phyloP scores from a whole-genome alignment of 2,888 invertebrate species.

The Epinotia nisella region DNA sequence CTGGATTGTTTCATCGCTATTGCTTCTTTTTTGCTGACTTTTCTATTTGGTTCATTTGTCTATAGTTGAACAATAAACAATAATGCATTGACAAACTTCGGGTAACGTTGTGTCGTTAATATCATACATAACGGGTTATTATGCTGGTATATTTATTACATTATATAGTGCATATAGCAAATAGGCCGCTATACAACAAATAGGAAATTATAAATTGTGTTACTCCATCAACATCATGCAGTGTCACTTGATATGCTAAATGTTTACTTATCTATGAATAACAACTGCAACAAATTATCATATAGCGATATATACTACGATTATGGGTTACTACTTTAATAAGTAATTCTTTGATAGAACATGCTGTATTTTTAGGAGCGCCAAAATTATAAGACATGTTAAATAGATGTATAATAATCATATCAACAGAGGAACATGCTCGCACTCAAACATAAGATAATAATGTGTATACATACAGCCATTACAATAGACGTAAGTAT shows the following conservation, averaged over 20 bases:
- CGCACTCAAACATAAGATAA: slow-evolving; percentile 65
- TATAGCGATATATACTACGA: not conserved
- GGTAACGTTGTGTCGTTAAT: not conserved
- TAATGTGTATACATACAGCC: slow-evolving; percentile 76
- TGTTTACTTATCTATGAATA: not conserved
- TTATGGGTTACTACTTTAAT: slow-evolving; percentile 5
- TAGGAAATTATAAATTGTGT: not conserved
- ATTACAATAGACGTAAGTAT: slow-evolving; percentile 79
- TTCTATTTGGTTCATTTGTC: not conserved
- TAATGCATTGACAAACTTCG: no score
- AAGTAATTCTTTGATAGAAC: slow-evolving; percentile 4
- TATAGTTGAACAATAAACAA: not conserved
- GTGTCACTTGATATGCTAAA: slow-evolving; percentile 17
- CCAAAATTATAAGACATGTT: slow-evolving; percentile 14
- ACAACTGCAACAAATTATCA: not conserved
- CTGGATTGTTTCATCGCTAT: not conserved
- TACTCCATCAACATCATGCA: slow-evolving; percentile 18
- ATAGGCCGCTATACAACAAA: no score
- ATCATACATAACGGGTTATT: not conserved
- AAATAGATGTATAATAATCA: slow-evolving; percentile 44
- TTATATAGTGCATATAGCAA: not conserved
- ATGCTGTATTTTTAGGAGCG: slow-evolving; percentile 5
- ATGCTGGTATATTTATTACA: not conserved
- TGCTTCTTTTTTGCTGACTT: not conserved
- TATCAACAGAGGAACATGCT: slow-evolving; percentile 48